Evolutionary conservation across 2,888 invertebrate genomes (phyloP), one percentile per base, ranked within the genome.

Genomic region (Alcis repandata): DNA sequence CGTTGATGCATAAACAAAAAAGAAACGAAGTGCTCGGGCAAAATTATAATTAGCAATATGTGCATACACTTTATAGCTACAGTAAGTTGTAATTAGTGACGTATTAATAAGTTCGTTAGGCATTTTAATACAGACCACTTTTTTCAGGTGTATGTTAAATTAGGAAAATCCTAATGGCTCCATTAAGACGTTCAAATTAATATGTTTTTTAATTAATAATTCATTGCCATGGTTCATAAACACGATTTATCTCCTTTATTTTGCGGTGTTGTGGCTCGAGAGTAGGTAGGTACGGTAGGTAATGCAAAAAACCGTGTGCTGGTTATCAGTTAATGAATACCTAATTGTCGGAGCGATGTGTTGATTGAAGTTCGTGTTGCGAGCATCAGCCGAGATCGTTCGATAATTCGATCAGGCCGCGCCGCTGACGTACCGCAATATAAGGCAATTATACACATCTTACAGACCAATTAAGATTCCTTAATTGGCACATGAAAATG

Each of bases 371-470:
- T 73, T 68, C 67, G 59, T 68, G 64, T 62, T 64, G 74, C 72
- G 68, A 63, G 70, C 63, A 58, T 43, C 58, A 38, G 45, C 36
- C 59, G 63, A 73, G 78, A 77, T 78, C 72, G 77, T 71, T 76
- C 77, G 82, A 83, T 83, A 83, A 77, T 72, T 77, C 72, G 78
- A 78, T 77, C 77, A 77, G 75, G 70, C 61, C 73, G 70, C 71
- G 56, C 74, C 70, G 76, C 74, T 72, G 76, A 76, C 79, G 72
- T 75, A 75, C 77, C 69, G 78, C 77, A 79, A 82, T 85, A 80
- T 81, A 83, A 82, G 70, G 78, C 77, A 85, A 83, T 84, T 83
- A 85, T 77, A 75, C 77, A 77, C 73, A 74, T 77, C 74, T 72
- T 73, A 74, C 73, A 59, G 74, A 76, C 70, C 80, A 80, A 83